Percentiles rank a stretch among this genome's conserved stretches.
phyloP scores from a whole-genome alignment of 2,888 invertebrate species.

The Nycteola revayana region DNA sequence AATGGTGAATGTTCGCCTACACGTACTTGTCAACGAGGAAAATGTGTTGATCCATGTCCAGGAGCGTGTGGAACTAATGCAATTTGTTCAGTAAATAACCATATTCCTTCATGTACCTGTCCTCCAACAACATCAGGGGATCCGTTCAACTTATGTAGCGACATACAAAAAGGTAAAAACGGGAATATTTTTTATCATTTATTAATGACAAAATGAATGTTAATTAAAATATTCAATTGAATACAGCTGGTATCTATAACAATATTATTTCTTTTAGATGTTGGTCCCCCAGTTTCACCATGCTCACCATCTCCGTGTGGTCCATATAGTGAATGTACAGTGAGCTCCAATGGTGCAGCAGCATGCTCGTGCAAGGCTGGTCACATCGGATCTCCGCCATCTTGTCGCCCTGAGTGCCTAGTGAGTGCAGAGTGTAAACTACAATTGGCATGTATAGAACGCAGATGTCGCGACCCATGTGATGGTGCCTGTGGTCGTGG shows the following conservation, averaged over 20 bases:
- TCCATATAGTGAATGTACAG: conserved; percentile 85
- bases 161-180: conserved; percentile 56
- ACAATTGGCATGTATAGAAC: conserved; percentile 86
- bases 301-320: conserved; percentile 92
- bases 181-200: background rate
- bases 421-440: conserved; percentile 87
- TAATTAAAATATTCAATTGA: no score
- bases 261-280: conserved; percentile 19
- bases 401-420: conserved; percentile 89
- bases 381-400: conserved; percentile 88
- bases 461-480: conserved; percentile 88
- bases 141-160: conserved; percentile 82
- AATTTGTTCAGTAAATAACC: conserved; percentile 88
- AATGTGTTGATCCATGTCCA: conserved; percentile 91
- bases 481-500: conserved; percentile 88
- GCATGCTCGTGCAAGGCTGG: conserved; percentile 87
- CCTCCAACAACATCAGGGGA: conserved; percentile 85
- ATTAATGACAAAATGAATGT: no score
- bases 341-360: conserved; percentile 77
- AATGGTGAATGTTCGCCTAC: conserved; percentile 90
- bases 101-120: conserved; percentile 88
- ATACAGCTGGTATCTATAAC: no score
- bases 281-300: conserved; percentile 43
- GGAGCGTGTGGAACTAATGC: conserved; percentile 89
- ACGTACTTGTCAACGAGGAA: conserved; percentile 88